These are phyloP conservation scores for Pheosia gnoma DNA, from an alignment of 2,888 invertebrate species.

Conservation along the genomic window DNA sequence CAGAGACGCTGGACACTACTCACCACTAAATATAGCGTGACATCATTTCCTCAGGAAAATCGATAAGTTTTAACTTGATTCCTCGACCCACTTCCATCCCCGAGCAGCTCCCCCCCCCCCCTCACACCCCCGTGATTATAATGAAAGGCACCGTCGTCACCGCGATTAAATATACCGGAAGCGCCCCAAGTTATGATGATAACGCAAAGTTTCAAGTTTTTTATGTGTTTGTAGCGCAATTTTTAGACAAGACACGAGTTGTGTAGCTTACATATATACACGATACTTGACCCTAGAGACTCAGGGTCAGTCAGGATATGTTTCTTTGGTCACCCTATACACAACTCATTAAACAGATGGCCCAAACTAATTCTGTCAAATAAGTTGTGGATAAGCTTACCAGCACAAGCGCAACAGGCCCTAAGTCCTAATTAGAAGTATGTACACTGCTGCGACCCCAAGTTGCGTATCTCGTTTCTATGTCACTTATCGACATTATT, in stretches of 20 bases:
- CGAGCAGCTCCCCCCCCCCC: constrained; percentile 28
- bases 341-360: no score
- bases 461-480: no score
- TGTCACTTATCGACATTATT: no score
- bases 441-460: no score
- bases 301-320: no score
- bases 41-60: constrained; percentile 31
- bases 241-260: neutral
- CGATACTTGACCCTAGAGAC: no score
- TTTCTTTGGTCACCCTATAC: no score
- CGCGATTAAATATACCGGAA: constrained; percentile 31
- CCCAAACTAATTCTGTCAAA: no score
- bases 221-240: neutral
- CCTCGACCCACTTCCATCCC: constrained; percentile 41
- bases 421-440: no score
- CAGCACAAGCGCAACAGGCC: no score
- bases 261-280: neutral
- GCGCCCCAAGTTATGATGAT: constrained; percentile 1
- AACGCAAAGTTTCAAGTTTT: constrained; percentile 1
- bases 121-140: constrained; percentile 32
- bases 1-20: neutral
- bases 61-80: constrained; percentile 47
- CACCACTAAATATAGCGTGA: constrained; percentile 11
- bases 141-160: constrained; percentile 32
- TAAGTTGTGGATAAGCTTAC: no score